These are phyloP conservation scores for Capitulum mitella DNA, from an alignment of 2,888 invertebrate species.

Conservation along the genomic window DNA sequence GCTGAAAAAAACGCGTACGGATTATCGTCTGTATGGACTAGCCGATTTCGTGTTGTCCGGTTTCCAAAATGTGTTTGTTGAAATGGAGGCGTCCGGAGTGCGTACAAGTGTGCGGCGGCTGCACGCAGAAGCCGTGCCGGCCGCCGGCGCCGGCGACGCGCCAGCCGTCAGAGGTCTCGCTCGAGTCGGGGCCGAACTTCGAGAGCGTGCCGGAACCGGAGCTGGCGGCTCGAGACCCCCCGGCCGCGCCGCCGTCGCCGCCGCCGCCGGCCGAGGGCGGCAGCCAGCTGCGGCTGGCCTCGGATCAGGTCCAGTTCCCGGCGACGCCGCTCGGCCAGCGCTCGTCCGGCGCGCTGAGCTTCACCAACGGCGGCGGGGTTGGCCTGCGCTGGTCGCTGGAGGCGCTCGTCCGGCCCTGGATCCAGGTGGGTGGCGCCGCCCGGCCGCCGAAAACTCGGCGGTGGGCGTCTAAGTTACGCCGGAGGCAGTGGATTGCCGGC, in stretches of 20 bases:
- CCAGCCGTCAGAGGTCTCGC: not conserved
- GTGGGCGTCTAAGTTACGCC: no score
- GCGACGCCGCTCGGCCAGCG: not conserved
- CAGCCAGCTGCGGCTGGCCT: not conserved
- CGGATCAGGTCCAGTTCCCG: not conserved
- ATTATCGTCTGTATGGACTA: no score
- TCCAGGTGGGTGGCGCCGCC: not conserved
- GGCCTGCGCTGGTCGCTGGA: slow-evolving; percentile 5
- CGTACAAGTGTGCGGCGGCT: no score
- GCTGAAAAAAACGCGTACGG: no score
- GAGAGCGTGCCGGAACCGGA: not conserved
- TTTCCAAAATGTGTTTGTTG: no score
- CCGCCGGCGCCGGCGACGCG: not conserved
- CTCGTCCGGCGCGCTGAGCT: not conserved
- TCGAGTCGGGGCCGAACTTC: not conserved
- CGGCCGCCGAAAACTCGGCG: no score
- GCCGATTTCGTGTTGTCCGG: no score
- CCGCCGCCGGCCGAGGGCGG: not conserved
- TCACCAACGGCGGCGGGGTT: not conserved
- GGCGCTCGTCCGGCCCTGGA: slow-evolving; percentile 11
- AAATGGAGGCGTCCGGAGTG: no score
- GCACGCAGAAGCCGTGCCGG: no score
- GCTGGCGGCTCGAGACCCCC: not conserved
- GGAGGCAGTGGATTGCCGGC: no score
- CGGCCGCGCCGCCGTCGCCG: not conserved